A percentile compares a stretch with the other conserved stretches of the same genome.
phyloP scores from a whole-genome alignment of 2,113 vertebrate species.

The Tonatia bakeri region DNA sequence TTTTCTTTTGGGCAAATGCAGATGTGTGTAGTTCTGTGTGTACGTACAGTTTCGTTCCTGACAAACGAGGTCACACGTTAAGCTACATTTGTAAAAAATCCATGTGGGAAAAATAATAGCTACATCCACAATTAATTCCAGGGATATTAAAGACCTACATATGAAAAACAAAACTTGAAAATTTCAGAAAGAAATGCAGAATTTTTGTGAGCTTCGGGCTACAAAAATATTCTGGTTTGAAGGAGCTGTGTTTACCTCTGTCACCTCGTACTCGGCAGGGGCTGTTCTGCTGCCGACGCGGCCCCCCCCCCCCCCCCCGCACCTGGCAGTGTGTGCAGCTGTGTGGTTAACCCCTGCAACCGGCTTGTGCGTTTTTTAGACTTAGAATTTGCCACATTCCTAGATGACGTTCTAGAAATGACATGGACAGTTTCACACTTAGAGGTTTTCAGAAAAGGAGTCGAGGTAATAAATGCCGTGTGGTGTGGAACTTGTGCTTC shows the following conservation, averaged over 20 bases:
- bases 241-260: too few relatives aligned
- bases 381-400: neutral
- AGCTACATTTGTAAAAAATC: neutral
- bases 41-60: neutral
- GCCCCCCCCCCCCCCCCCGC: too few relatives aligned
- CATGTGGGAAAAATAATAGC: neutral
- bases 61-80: neutral
- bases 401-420: neutral
- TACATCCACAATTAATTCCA: neutral
- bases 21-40: neutral
- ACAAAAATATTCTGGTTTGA: accelerated
- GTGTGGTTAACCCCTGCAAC: neutral
- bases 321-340: accelerated
- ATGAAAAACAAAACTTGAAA: neutral
- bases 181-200: neutral
- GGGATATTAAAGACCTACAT: neutral
- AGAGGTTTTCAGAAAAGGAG: neutral
- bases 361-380: neutral
- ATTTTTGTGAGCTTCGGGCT: neutral
- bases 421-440: neutral
- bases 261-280: neutral
- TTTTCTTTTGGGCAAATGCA: too few relatives aligned
- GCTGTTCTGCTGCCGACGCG: neutral
- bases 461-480: neutral
- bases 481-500: neutral